These are phyloP conservation scores for Dimorphilus gyrociliatus DNA, from an alignment of 2,888 invertebrate genomes.

Conservation along the genomic window DNA sequence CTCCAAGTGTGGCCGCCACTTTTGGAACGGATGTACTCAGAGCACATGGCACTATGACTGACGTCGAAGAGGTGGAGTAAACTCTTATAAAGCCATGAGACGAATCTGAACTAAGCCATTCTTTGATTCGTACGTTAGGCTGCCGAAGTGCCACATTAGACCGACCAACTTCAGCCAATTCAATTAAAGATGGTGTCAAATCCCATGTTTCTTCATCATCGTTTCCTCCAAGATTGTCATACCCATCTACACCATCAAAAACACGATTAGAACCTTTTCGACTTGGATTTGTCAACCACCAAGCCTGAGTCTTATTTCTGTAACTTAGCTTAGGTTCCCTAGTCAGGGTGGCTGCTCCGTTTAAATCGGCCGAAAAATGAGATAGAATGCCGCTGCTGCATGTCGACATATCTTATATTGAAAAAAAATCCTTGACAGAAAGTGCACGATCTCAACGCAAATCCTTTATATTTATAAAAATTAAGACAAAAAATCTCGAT, in stretches of 20 bases:
- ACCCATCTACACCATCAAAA: conserved; percentile 1
- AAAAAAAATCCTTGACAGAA: no score
- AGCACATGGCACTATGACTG: conserved; percentile 31
- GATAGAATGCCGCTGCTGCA: no score
- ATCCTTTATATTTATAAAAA: no score
- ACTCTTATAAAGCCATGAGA: conserved; percentile 27
- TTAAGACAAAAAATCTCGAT: no score
- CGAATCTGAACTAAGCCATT: conserved; percentile 1
- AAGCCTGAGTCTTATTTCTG: conserved; percentile 4
- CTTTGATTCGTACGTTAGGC: no score
- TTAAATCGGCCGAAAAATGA: no score
- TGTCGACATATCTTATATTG: no score
- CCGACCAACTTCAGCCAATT: conserved; percentile 21
- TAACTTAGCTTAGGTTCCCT: no score
- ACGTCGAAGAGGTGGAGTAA: conserved; percentile 15
- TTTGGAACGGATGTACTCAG: conserved; percentile 31
- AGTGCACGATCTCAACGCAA: no score
- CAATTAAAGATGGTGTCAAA: conserved; percentile 29
- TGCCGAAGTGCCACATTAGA: conserved; percentile 9
- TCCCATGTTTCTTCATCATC: conserved; percentile 31
- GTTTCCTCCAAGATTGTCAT: background rate
- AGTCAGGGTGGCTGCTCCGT: no score
- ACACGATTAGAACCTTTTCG: background rate
- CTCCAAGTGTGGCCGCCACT: conserved; percentile 28
- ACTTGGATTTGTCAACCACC: conserved; percentile 4